Evolutionary conservation across 1,140 invertebrate species (phyloP), one percentile per base, ranked within the genome.

Genomic region (Drosophila santomea): DNA sequence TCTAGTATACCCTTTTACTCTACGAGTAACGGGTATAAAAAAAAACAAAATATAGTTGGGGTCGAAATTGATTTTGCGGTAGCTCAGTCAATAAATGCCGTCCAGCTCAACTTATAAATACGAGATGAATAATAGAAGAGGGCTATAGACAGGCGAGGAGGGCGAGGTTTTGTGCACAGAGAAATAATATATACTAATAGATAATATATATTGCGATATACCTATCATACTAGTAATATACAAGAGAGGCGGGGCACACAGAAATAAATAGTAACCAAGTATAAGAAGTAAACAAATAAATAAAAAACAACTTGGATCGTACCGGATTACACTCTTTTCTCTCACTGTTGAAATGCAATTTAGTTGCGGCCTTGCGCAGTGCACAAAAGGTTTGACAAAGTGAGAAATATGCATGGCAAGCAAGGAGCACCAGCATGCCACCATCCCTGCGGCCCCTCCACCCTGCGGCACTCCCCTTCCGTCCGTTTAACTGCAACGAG

Each of bases 41-140:
- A 17, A 20, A 20, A 20, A 2, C 20, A 23, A 54, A 82, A 61
- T 74, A 80, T 77, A 79, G 52, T 77, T 63, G 58, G 74, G 75
- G 45, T 54, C 64, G 60, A 89, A 89, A 89, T 89, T 81, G 82
- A 86, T 81, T 86, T 86, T 86, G 84, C 84, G 76, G 84, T 88
- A 86, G 83, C 78, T 57, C 51, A 47, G 54, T 68, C 60, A 67
- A 76, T 86, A 77, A 78, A 82, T 88, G 81, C 66, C 77, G 45
- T 47, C 41, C 50, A 25, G 59, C 43, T 60, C 58, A 79, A 79
- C 79, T 76, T 61, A 63, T 77, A 76, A 80, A 77, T 43, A 56
- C 75, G 57, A 73, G 43, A 35, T 66, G 50, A 51, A 64, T 62
- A 82, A 61, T 38, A 25, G 41, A 28, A 14, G 10, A 4, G 15